Percentiles rank a stretch among this genome's conserved stretches.
phyloP scores from a whole-genome alignment of 2,113 vertebrate species.

The Crotalus tigris region DNA sequence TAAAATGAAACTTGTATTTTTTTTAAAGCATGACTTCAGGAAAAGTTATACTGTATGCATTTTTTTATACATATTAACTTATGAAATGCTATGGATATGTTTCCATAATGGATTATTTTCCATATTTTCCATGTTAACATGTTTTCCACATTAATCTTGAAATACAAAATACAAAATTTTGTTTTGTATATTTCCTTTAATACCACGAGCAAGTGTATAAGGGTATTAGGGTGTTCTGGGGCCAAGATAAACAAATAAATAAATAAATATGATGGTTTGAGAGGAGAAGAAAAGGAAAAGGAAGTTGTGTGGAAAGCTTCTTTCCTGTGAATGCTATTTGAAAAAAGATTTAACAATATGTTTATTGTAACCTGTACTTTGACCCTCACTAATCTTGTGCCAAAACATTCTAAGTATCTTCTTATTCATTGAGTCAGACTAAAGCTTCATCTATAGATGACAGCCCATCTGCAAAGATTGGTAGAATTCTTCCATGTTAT shows the following conservation, averaged over 20 bases:
- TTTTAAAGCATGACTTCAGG: slow-evolving; percentile 42
- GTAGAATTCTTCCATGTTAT: background rate
- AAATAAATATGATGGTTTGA: too few species aligned
- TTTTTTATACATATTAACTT: slow-evolving; percentile 50
- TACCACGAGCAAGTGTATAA: slow-evolving; percentile 7
- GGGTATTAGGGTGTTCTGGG: background rate
- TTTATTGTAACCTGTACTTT: background rate
- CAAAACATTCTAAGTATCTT: background rate
- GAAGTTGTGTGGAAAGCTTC: background rate
- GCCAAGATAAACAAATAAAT: too few species aligned
- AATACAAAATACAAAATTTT: slow-evolving; percentile 46
- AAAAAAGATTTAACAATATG: background rate
- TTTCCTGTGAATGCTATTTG: background rate
- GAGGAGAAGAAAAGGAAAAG: too few species aligned
- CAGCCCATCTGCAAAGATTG: background rate
- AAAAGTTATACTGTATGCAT: slow-evolving; percentile 54
- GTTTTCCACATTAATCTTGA: slow-evolving; percentile 39
- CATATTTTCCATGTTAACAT: slow-evolving; percentile 44
- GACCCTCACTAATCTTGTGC: background rate
- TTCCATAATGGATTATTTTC: slow-evolving; percentile 53
- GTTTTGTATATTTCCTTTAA: slow-evolving; percentile 36
- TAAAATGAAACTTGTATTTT: slow-evolving; percentile 70
- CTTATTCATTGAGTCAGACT: background rate
- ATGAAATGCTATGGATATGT: slow-evolving; percentile 56
- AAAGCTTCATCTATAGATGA: background rate